Percentiles rank a stretch among this genome's conserved stretches.
These are phyloP conservation scores for Helostoma temminkii DNA, from an alignment of 2,797 vertebrate species.

Conservation along the genomic window DNA sequence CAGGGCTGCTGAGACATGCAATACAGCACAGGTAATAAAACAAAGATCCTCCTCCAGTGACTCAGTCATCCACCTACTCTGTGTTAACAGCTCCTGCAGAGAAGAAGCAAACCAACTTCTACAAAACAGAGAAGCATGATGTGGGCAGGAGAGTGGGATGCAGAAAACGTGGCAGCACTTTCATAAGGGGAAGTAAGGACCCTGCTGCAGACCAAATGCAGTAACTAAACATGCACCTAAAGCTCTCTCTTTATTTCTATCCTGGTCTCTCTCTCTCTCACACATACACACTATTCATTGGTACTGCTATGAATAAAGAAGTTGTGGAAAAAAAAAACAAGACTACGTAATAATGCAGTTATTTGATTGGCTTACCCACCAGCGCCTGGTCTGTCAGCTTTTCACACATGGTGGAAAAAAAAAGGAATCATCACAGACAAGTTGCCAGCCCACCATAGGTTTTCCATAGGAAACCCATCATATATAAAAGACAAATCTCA, in stretches of 20 bases:
- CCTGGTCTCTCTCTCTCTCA: conserved; percentile 5
- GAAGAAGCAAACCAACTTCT: conserved; percentile 23
- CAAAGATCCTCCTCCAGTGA: conserved; percentile 33
- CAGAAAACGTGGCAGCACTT: conserved; percentile 33
- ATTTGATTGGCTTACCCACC: not conserved
- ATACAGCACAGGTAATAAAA: conserved; percentile 65
- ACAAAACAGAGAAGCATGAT: conserved; percentile 30
- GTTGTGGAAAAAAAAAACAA: not conserved
- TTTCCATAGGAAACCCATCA: not conserved
- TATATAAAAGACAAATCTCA: not conserved
- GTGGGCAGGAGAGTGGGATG: conserved; percentile 20
- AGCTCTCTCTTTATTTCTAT: conserved; percentile 17
- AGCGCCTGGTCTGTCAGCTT: conserved; percentile 4
- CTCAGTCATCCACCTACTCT: conserved; percentile 53
- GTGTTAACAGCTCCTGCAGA: conserved; percentile 37
- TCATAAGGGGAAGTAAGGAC: conserved; percentile 29
- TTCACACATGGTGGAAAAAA: conserved; percentile 2
- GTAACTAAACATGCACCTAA: conserved; percentile 28
- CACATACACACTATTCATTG: not conserved
- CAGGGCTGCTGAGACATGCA: conserved; percentile 58
- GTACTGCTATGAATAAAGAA: not conserved
- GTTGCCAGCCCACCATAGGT: not conserved
- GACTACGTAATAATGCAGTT: not conserved
- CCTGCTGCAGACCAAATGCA: conserved; percentile 67
- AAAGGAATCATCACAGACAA: not conserved